A percentile compares a stretch with the other conserved stretches of the same genome.
These are phyloP conservation scores for Calyptomena viridis DNA, from an alignment of 2,113 vertebrate genomes.

Conservation along the genomic window DNA sequence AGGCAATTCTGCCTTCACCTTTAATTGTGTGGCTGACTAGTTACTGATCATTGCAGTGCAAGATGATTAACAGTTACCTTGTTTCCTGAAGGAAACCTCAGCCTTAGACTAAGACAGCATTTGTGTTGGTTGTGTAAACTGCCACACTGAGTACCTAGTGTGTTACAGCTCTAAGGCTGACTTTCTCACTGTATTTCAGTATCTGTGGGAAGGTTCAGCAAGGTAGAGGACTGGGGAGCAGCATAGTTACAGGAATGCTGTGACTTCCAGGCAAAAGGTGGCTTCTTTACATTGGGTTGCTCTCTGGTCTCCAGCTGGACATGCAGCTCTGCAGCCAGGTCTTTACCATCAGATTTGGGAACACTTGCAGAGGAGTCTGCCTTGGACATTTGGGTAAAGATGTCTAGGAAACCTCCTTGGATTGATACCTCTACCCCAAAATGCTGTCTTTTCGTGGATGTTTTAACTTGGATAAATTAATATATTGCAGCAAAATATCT, in stretches of 20 bases:
- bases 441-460: neutral
- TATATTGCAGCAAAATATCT: neutral
- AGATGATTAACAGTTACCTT: neutral
- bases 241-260: neutral
- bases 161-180: neutral
- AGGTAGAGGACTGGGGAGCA: neutral
- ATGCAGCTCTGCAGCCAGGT: neutral
- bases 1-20: neutral
- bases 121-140: neutral
- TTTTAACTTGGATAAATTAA: neutral
- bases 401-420: fast-evolving
- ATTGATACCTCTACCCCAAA: neutral
- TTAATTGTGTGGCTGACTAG: neutral
- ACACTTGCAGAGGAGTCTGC: neutral
- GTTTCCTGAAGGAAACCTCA: neutral
- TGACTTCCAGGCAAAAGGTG: neutral
- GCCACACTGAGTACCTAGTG: neutral
- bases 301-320: fast-evolving
- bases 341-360: fast-evolving
- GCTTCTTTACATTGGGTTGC: fast-evolving
- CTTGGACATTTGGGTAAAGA: neutral
- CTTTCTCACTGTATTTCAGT: neutral
- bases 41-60: neutral
- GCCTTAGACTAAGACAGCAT: neutral
- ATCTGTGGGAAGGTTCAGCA: neutral